phyloP scores from a whole-genome alignment of 2,888 invertebrate genomes.

The Trichacis sp. region DNA sequence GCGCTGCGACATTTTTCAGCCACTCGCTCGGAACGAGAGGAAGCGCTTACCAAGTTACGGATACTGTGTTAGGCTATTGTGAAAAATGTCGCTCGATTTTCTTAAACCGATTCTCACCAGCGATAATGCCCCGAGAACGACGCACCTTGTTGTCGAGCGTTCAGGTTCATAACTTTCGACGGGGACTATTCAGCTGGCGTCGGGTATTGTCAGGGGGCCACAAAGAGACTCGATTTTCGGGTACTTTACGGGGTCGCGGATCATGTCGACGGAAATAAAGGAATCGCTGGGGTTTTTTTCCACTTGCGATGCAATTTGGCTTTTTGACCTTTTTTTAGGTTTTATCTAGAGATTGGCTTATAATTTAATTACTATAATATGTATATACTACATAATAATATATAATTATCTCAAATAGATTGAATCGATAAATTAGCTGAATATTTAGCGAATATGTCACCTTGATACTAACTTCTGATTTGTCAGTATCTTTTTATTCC shows the following conservation, averaged over 20 bases:
- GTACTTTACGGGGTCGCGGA: neutral
- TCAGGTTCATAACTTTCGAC: conserved; percentile 24
- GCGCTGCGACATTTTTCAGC: conserved; percentile 61
- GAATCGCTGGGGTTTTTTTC: too few relatives aligned
- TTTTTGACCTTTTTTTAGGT: too few relatives aligned
- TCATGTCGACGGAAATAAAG: neutral
- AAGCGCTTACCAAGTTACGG: conserved; percentile 20
- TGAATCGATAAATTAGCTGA: too few relatives aligned
- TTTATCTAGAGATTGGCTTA: too few relatives aligned
- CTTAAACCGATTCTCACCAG: conserved; percentile 48
- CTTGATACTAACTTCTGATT: too few relatives aligned
- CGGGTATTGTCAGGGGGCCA: conserved; percentile 14
- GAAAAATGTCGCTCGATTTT: conserved; percentile 57
- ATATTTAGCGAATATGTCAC: too few relatives aligned
- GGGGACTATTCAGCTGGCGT: conserved; percentile 21
- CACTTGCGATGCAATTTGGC: too few relatives aligned
- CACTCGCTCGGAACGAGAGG: conserved; percentile 59
- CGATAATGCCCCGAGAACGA: conserved; percentile 46
- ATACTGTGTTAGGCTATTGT: conserved; percentile 19
- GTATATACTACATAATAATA: too few relatives aligned
- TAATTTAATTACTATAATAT: too few relatives aligned
- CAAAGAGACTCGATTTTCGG: conserved; percentile 24
- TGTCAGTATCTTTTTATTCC: too few relatives aligned
- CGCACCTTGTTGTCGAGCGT: conserved; percentile 27
- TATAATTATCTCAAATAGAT: too few relatives aligned